phyloP scores from a whole-genome alignment of 2,113 vertebrate genomes.

The Triplophysa dalaica region DNA sequence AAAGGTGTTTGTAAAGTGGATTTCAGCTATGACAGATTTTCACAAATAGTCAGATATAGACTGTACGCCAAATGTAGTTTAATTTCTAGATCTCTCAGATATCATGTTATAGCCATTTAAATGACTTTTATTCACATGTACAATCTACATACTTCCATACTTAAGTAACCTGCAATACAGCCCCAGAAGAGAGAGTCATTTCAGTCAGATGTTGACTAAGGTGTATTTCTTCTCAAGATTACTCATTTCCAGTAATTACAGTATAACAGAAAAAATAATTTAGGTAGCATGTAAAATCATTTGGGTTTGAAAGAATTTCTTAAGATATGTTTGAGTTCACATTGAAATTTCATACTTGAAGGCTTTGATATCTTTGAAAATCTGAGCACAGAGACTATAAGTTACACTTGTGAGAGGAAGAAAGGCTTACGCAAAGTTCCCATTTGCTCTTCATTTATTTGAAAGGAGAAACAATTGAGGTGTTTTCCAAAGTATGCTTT shows the following conservation, averaged over 20 bases:
- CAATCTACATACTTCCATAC: slow-evolving; percentile 2
- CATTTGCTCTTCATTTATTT: background rate
- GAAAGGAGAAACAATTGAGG: background rate
- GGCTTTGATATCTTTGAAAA: too few species aligned
- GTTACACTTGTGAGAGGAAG: too few species aligned
- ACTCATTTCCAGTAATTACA: too few species aligned
- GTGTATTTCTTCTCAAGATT: too few species aligned
- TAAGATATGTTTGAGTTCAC: too few species aligned
- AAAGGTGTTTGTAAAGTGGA: slow-evolving; percentile 17
- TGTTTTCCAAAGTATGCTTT: background rate
- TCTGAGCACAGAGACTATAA: too few species aligned
- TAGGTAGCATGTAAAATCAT: too few species aligned
- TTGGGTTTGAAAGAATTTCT: too few species aligned
- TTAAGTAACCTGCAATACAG: background rate
- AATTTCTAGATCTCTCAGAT: background rate
- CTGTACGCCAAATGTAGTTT: background rate
- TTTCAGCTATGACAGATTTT: slow-evolving; percentile 14
- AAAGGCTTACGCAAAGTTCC: too few species aligned
- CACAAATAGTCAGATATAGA: background rate
- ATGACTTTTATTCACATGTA: background rate
- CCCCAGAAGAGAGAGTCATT: background rate
- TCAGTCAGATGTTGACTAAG: too few species aligned
- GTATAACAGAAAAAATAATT: too few species aligned
- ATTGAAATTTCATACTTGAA: too few species aligned
- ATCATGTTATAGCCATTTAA: background rate